Percentiles rank a stretch among this genome's conserved stretches.
Evolutionary conservation across 2,797 vertebrate species (phyloP).

Genomic region (Atherinosoma microstoma): DNA sequence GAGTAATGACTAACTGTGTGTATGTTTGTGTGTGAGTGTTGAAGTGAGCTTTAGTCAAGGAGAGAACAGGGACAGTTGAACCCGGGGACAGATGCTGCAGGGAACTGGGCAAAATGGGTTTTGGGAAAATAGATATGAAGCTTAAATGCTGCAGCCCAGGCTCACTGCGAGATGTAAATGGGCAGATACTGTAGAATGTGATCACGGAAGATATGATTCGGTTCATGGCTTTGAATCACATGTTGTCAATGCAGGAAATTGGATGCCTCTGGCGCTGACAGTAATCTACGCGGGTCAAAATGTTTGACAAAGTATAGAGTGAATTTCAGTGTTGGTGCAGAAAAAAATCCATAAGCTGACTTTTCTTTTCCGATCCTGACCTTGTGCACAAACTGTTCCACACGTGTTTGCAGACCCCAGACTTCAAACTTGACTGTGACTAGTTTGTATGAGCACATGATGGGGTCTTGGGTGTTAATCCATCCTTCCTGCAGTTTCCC

Average conservation of each 20-base stretch:
- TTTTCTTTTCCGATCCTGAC: conserved; percentile 60
- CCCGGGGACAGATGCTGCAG: conserved; percentile 39
- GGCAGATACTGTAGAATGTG: conserved; percentile 23
- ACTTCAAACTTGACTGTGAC: conserved; percentile 91
- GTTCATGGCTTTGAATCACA: conserved; percentile 4
- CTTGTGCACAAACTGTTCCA: conserved; percentile 92
- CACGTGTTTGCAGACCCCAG: conserved; percentile 89
- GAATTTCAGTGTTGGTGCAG: neutral
- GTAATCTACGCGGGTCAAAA: conserved; percentile 3
- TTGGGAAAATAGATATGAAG: conserved; percentile 42
- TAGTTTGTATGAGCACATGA: conserved; percentile 92
- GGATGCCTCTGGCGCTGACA: conserved; percentile 14
- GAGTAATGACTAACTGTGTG: conserved; percentile 49
- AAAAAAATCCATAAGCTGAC: neutral
- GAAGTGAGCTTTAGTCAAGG: conserved; percentile 46
- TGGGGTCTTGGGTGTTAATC: conserved; percentile 80
- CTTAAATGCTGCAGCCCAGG: conserved; percentile 29
- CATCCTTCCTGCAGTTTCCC: conserved; percentile 86
- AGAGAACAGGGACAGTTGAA: conserved; percentile 44
- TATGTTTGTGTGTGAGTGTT: conserved; percentile 21
- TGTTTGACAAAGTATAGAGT: conserved; percentile 1
- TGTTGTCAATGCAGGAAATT: conserved; percentile 34
- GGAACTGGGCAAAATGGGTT: conserved; percentile 35
- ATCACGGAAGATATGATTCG: conserved; percentile 27
- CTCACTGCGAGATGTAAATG: conserved; percentile 25